phyloP scores from a whole-genome alignment of 2,888 invertebrate species.

The Buathra laborator region DNA sequence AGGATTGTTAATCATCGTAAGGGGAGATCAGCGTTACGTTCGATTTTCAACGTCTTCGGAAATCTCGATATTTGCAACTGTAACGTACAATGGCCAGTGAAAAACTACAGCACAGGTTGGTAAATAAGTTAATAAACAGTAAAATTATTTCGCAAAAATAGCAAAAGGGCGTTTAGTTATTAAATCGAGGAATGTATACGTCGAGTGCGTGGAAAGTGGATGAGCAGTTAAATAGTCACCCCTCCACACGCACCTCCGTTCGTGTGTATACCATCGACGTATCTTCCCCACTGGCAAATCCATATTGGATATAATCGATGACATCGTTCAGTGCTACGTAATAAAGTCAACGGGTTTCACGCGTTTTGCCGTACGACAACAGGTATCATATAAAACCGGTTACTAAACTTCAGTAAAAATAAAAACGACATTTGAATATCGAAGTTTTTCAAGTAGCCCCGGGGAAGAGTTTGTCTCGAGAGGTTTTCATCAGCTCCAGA shows the following conservation, averaged over 20 bases:
- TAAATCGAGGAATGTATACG: background rate
- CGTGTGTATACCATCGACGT: background rate
- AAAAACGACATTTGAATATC: conserved; percentile 1
- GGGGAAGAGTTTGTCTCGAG: background rate
- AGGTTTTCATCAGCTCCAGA: conserved; percentile 4
- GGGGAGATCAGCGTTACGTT: background rate
- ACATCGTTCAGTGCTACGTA: conserved; percentile 61
- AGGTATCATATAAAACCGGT: conserved; percentile 46
- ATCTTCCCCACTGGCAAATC: conserved; percentile 49
- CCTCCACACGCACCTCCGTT: conserved; percentile 12
- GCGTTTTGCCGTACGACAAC: conserved; percentile 48
- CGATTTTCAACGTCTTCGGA: conserved; percentile 33
- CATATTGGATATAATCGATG: conserved; percentile 64
- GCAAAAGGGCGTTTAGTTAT: background rate
- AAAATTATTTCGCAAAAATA: background rate
- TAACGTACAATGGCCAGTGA: conserved; percentile 81
- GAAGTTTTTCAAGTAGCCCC: conserved; percentile 14
- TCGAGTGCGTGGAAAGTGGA: conserved; percentile 2
- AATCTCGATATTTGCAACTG: conserved; percentile 49
- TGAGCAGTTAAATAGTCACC: conserved; percentile 4
- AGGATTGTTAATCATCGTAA: background rate
- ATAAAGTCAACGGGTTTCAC: conserved; percentile 46
- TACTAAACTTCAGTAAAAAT: background rate
- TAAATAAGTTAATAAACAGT: conserved; percentile 22
- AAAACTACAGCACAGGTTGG: conserved; percentile 79